phyloP scores from a whole-genome alignment of 1,140 invertebrate genomes.

The Chironomus tepperi region DNA sequence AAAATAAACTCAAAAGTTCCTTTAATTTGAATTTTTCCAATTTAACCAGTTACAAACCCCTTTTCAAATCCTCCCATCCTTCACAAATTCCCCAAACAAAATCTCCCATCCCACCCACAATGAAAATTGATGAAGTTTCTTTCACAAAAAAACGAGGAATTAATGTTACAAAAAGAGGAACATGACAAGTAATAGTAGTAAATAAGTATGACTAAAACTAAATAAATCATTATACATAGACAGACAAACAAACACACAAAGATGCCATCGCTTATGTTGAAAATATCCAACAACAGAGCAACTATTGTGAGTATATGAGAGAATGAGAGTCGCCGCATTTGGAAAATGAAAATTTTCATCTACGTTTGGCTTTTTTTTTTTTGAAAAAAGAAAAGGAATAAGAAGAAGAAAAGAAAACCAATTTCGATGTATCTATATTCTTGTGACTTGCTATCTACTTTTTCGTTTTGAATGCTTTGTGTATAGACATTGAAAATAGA shows the following conservation, averaged over 20 bases:
- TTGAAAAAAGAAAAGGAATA: no score
- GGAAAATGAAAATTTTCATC: not conserved
- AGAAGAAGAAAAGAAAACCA: no score
- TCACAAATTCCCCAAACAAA: no score
- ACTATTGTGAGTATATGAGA: not conserved
- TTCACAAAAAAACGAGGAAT: no score
- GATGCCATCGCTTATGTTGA: not conserved
- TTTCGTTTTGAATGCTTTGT: not conserved
- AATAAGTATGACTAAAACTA: not conserved
- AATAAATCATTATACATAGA: constrained; percentile 14
- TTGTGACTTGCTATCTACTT: not conserved
- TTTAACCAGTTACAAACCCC: no score
- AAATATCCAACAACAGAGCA: not conserved
- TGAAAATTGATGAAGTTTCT: no score
- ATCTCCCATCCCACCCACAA: no score
- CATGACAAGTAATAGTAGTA: no score
- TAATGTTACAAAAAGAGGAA: no score
- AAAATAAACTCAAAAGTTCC: no score
- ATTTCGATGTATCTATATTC: not conserved
- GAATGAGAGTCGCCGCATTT: not conserved
- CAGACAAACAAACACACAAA: not conserved
- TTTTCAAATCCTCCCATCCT: no score
- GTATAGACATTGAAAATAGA: not conserved
- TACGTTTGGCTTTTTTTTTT: not conserved
- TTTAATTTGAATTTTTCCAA: no score